These are phyloP conservation scores for Cepaea hortensis DNA, from an alignment of 2,888 invertebrate species.

Conservation along the genomic window DNA sequence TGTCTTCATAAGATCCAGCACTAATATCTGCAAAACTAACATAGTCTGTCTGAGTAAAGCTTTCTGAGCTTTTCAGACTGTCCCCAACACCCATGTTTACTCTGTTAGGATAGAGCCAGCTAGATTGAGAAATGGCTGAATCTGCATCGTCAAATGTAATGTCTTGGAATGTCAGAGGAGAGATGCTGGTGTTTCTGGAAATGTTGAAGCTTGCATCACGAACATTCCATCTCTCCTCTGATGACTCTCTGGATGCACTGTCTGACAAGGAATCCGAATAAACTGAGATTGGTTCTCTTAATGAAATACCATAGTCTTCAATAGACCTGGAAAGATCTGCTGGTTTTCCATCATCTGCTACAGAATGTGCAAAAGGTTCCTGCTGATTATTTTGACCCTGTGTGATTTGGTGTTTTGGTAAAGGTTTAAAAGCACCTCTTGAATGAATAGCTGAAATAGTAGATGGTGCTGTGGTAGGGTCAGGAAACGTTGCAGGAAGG, in stretches of 20 bases:
- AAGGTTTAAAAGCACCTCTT: too few species aligned
- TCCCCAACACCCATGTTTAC: conserved; percentile 58
- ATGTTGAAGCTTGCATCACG: conserved; percentile 25
- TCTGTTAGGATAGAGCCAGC: conserved; percentile 1
- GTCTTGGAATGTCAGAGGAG: conserved; percentile 26
- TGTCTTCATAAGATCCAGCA: conserved; percentile 44
- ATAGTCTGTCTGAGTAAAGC: conserved; percentile 64
- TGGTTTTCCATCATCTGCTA: too few species aligned
- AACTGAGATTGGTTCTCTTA: background rate
- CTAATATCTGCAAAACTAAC: conserved; percentile 42
- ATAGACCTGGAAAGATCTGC: too few species aligned
- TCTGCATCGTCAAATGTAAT: conserved; percentile 23
- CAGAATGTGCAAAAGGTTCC: too few species aligned
- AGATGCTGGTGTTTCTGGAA: conserved; percentile 15
- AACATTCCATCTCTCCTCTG: background rate
- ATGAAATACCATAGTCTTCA: conserved; percentile 3
- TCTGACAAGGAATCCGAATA: conserved; percentile 4
- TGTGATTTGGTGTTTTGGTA: too few species aligned
- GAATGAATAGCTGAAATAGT: too few species aligned
- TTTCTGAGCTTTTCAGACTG: conserved; percentile 59
- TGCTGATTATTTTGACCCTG: too few species aligned
- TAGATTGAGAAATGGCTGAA: conserved; percentile 32
- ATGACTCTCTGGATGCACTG: conserved; percentile 10
- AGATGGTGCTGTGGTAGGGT: background rate
- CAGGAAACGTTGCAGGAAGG: background rate